These are phyloP conservation scores for Beris chalybata DNA, from an alignment of 2,888 invertebrate species.

Conservation along the genomic window DNA sequence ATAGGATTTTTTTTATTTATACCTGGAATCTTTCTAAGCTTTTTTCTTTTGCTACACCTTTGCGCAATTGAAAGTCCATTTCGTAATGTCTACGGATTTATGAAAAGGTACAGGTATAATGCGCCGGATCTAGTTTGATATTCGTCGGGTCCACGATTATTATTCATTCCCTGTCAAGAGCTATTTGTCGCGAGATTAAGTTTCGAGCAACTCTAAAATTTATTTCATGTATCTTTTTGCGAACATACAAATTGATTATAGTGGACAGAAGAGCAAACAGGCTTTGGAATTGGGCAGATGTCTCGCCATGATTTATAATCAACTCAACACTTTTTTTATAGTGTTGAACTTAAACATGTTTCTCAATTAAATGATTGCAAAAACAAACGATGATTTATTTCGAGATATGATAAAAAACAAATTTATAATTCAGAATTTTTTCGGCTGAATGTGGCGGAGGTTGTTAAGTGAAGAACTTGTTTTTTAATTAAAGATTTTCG, in stretches of 20 bases:
- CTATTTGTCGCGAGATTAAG: conserved; percentile 21
- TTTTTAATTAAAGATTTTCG: no score
- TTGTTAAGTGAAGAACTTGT: no score
- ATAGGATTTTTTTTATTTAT: neutral
- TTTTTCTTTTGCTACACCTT: no score
- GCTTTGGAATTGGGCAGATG: no score
- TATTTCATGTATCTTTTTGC: neutral
- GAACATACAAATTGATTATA: conserved; percentile 1
- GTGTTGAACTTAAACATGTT: neutral
- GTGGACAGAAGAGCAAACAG: neutral
- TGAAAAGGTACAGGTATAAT: neutral
- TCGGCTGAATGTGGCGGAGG: no score
- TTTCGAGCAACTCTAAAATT: neutral
- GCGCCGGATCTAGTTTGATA: neutral
- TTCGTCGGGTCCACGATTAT: neutral
- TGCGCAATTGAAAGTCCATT: no score
- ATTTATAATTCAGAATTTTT: no score
- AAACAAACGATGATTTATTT: neutral
- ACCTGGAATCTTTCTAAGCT: neutral
- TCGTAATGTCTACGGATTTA: no score
- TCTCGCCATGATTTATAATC: no score
- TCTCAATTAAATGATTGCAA: neutral
- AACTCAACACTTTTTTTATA: neutral
- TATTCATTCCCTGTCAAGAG: conserved; percentile 21
- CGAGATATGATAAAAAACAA: no score